A percentile compares a stretch with the other conserved stretches of the same genome.
These are phyloP conservation scores for Drosophila cardini DNA, from an alignment of 1,140 invertebrate genomes.

Conservation along the genomic window DNA sequence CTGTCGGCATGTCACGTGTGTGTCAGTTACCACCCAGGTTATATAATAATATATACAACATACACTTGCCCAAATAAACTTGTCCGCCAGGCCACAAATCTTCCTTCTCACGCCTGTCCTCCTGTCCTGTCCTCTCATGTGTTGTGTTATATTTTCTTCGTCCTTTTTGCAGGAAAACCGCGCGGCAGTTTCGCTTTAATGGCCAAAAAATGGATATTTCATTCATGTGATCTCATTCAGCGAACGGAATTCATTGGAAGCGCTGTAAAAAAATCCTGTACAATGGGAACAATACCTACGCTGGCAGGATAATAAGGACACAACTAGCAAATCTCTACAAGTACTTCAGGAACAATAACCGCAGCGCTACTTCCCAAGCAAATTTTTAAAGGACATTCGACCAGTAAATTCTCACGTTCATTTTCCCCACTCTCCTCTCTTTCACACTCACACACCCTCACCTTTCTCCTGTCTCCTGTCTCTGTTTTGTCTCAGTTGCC, in stretches of 20 bases:
- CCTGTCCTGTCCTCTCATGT: background rate
- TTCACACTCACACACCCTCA: background rate
- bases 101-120: slow-evolving; percentile 70
- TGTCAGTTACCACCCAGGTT: slow-evolving; percentile 64
- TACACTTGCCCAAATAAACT: slow-evolving; percentile 46
- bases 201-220: slow-evolving; percentile 40
- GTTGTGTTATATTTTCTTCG: slow-evolving; percentile 25
- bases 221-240: slow-evolving; percentile 50
- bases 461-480: background rate
- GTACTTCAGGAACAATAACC: slow-evolving; percentile 66
- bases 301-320: slow-evolving; percentile 75
- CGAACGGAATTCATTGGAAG: slow-evolving; percentile 53
- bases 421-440: slow-evolving; percentile 17
- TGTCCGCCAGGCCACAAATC: slow-evolving; percentile 46
- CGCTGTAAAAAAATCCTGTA: slow-evolving; percentile 43
- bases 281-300: slow-evolving; percentile 54
- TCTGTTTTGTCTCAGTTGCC: slow-evolving; percentile 29
- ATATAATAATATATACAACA: slow-evolving; percentile 43
- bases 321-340: slow-evolving; percentile 79
- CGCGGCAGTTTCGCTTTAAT: slow-evolving; percentile 64
- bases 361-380: slow-evolving; percentile 53
- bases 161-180: slow-evolving; percentile 1
- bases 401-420: slow-evolving; percentile 73
- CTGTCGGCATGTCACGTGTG: slow-evolving; percentile 65
- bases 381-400: slow-evolving; percentile 78